Evolutionary conservation across 2,113 vertebrate genomes (phyloP).

Genomic region (Orientallactaga bullata): DNA sequence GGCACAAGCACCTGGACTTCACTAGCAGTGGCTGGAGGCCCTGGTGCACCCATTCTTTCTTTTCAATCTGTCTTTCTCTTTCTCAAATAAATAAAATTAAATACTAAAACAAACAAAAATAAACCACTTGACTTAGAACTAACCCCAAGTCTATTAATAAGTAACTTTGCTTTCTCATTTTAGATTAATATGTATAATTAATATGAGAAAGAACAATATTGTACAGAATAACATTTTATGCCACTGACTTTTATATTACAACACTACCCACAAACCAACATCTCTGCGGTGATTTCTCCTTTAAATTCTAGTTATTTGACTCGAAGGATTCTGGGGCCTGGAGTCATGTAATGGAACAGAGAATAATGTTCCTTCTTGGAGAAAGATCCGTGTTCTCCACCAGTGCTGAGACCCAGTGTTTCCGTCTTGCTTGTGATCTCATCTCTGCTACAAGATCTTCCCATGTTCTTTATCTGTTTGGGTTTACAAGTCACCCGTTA

Average conservation of each 20-base stretch:
- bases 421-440: not conserved
- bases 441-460: not conserved
- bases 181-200: not conserved
- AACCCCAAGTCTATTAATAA: accelerated
- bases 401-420: not conserved
- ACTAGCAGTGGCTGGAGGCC: too few species aligned
- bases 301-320: not conserved
- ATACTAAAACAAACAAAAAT: too few species aligned
- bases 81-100: too few species aligned
- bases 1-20: too few species aligned
- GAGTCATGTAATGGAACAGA: not conserved
- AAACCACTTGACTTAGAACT: not conserved
- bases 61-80: too few species aligned
- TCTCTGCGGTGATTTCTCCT: not conserved
- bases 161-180: not conserved
- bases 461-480: not conserved
- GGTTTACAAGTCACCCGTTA: not conserved
- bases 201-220: too few species aligned
- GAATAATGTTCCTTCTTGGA: not conserved
- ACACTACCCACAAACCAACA: not conserved
- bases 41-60: too few species aligned
- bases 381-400: not conserved
- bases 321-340: not conserved
- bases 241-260: not conserved
- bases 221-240: not conserved